Evolutionary conservation across 2,797 vertebrate species (phyloP).

Genomic region (Remorina albescens): DNA sequence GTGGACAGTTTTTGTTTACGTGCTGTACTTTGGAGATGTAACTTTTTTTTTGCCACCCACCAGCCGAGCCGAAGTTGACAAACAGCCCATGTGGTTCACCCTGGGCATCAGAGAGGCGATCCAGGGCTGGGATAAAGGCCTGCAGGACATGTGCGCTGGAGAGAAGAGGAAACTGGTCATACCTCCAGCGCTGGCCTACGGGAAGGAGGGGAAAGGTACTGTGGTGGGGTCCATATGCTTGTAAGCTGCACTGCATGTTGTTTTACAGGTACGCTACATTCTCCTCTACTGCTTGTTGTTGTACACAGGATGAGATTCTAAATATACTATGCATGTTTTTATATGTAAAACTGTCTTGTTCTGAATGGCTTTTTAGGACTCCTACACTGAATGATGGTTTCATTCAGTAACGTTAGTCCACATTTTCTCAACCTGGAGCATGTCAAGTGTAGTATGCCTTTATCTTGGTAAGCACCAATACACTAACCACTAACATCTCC

Average conservation of each 20-base stretch:
- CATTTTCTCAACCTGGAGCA: conserved; percentile 65
- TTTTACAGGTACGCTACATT: background rate
- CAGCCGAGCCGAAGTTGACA: conserved; percentile 90
- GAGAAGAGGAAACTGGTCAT: conserved; percentile 93
- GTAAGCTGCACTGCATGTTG: conserved; percentile 32
- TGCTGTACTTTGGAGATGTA: background rate
- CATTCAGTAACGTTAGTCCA: conserved; percentile 46
- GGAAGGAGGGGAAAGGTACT: conserved; percentile 96
- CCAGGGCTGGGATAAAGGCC: conserved; percentile 94
- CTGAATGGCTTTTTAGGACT: conserved; percentile 55
- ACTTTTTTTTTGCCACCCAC: background rate
- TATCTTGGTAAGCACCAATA: conserved; percentile 65
- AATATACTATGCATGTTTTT: conserved; percentile 18
- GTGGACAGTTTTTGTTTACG: background rate
- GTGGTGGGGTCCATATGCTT: background rate
- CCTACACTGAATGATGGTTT: conserved; percentile 51
- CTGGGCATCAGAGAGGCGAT: conserved; percentile 94
- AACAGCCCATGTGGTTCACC: conserved; percentile 95
- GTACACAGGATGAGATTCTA: background rate
- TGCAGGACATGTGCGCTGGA: conserved; percentile 94
- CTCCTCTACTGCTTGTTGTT: background rate
- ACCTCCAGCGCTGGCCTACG: conserved; percentile 93
- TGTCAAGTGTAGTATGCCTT: conserved; percentile 59
- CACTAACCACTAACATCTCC: conserved; percentile 40
- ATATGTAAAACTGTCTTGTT: conserved; percentile 37